These are phyloP conservation scores for Microvelia longipes DNA, from an alignment of 1,140 invertebrate species.

Conservation along the genomic window DNA sequence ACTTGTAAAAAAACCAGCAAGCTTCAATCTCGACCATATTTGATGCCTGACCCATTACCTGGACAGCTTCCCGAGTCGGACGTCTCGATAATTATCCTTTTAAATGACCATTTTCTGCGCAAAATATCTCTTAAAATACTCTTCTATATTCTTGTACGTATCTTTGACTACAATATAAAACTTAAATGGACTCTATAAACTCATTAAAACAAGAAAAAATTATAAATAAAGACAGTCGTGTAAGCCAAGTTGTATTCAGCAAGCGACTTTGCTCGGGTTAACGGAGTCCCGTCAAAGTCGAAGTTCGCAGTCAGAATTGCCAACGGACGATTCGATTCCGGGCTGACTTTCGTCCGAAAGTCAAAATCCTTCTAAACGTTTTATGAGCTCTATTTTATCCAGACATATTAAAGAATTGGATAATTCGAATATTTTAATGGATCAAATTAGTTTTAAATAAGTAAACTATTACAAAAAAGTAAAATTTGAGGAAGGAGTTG, in stretches of 20 bases:
- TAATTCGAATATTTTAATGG: too few species aligned
- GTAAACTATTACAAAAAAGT: not conserved
- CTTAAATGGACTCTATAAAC: not conserved
- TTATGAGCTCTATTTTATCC: too few species aligned
- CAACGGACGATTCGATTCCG: not conserved
- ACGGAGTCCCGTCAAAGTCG: not conserved
- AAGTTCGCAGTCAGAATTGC: not conserved
- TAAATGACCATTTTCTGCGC: not conserved
- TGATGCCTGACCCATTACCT: slow-evolving; percentile 4
- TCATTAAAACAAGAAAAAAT: not conserved
- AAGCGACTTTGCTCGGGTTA: not conserved
- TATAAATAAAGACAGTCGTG: not conserved
- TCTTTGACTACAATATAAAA: not conserved
- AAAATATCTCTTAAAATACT: not conserved
- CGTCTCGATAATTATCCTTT: not conserved
- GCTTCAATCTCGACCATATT: slow-evolving; percentile 1
- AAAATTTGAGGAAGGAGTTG: not conserved
- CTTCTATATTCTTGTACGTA: not conserved
- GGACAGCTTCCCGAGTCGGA: not conserved
- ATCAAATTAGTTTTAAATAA: too few species aligned
- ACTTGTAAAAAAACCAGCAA: not conserved
- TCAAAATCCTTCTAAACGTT: too few species aligned
- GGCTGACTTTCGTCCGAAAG: too few species aligned
- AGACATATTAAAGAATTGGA: too few species aligned
- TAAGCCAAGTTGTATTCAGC: too few species aligned